Evolutionary conservation across 1,140 invertebrate genomes (phyloP).

Genomic region (Drosophila sulfurigaster): DNA sequence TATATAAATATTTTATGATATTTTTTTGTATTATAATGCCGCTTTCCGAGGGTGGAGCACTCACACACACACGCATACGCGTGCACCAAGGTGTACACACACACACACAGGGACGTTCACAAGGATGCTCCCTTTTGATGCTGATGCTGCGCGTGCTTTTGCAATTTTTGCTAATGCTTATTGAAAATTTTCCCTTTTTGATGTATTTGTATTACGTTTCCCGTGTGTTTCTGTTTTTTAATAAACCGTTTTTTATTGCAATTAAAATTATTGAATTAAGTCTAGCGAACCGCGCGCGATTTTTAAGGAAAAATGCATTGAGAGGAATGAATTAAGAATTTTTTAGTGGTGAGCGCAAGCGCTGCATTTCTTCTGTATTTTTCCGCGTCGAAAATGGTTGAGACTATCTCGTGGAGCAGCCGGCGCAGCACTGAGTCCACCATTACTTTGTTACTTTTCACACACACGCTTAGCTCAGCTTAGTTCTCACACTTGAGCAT

Average conservation of each 20-base stretch:
- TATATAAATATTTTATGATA: slow-evolving; percentile 40
- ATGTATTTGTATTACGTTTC: background rate
- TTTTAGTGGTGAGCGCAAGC: slow-evolving; percentile 43
- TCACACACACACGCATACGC: slow-evolving; percentile 34
- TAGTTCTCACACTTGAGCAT: background rate
- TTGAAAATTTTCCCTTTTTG: slow-evolving; percentile 20
- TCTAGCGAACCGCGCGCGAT: slow-evolving; percentile 3
- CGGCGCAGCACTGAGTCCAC: slow-evolving; percentile 39
- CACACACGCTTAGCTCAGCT: background rate
- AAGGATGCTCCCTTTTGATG: slow-evolving; percentile 65
- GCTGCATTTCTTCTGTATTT: slow-evolving; percentile 3
- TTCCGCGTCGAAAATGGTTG: slow-evolving; percentile 3
- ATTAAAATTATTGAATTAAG: slow-evolving; percentile 5
- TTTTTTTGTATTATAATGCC: slow-evolving; percentile 7
- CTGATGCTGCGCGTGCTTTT: slow-evolving; percentile 43
- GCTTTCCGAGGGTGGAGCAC: slow-evolving; percentile 47
- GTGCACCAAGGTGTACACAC: slow-evolving; percentile 17
- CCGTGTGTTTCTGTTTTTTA: background rate
- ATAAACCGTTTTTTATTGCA: slow-evolving; percentile 2
- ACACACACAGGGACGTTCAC: slow-evolving; percentile 34
- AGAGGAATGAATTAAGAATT: slow-evolving; percentile 3
- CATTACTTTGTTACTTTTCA: slow-evolving; percentile 31
- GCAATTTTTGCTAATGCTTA: slow-evolving; percentile 5
- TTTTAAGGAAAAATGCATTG: slow-evolving; percentile 22
- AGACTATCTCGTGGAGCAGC: slow-evolving; percentile 34